phyloP scores from a whole-genome alignment of 2,888 invertebrate species.

The Eumerus sabulonum region DNA sequence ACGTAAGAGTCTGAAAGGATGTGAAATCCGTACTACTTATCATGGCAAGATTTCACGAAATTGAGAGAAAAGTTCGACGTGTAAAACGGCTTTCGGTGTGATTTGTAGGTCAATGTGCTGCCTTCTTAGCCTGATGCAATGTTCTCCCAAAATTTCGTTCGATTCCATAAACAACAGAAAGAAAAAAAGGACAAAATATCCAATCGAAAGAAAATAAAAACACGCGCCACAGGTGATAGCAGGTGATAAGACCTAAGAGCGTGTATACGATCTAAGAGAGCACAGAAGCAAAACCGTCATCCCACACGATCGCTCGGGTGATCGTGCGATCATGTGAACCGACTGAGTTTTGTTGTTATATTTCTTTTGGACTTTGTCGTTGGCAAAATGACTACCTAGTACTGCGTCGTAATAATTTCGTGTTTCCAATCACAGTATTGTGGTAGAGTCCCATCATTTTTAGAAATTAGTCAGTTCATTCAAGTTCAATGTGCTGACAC shows the following conservation, averaged over 20 bases:
- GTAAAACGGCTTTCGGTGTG: not conserved
- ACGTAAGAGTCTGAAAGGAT: not conserved
- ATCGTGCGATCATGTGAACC: too few relatives aligned
- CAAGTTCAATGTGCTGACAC: slow-evolving; percentile 45
- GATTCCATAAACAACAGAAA: not conserved
- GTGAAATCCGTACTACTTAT: too few relatives aligned
- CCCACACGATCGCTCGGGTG: not conserved
- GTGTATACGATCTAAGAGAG: too few relatives aligned
- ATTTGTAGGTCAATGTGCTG: slow-evolving; percentile 40
- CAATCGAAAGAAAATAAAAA: too few relatives aligned
- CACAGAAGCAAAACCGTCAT: too few relatives aligned
- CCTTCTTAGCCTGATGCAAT: slow-evolving; percentile 41
- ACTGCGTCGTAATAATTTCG: slow-evolving; percentile 42
- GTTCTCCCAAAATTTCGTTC: slow-evolving; percentile 15
- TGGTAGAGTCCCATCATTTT: slow-evolving; percentile 23
- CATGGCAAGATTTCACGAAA: too few relatives aligned
- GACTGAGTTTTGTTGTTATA: too few relatives aligned
- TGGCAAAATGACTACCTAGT: not conserved
- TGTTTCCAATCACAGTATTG: slow-evolving; percentile 28
- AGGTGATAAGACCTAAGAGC: not conserved
- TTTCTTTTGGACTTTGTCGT: too few relatives aligned
- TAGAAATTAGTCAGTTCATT: slow-evolving; percentile 12
- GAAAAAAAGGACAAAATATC: too few relatives aligned
- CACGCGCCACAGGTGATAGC: not conserved
- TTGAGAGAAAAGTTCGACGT: not conserved